Evolutionary conservation across 2,888 invertebrate genomes (phyloP).

Genomic region (Cheilosia scutellata): DNA sequence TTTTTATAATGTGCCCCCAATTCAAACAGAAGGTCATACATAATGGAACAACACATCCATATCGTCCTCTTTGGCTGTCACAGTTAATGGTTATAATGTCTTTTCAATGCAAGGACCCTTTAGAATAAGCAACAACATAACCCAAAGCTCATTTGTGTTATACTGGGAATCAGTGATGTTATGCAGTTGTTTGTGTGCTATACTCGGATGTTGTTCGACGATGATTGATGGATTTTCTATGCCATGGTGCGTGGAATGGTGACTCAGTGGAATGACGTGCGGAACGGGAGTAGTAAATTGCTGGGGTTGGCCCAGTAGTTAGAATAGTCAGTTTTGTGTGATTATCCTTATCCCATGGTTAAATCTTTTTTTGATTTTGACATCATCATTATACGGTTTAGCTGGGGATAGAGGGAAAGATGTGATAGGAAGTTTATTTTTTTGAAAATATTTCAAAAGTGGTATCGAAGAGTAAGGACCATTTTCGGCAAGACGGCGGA

Average conservation of each 20-base stretch:
- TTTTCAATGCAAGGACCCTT: conserved; percentile 68
- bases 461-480: too few species aligned
- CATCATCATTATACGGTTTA: conserved; percentile 58
- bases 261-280: conserved; percentile 49
- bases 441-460: too few species aligned
- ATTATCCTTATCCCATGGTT: conserved; percentile 44
- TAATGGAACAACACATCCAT: conserved; percentile 63
- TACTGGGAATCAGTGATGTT: conserved; percentile 63
- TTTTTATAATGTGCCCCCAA: conserved; percentile 32
- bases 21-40: conserved; percentile 68
- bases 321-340: conserved; percentile 38
- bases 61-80: conserved; percentile 2
- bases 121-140: conserved; percentile 6
- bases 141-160: conserved; percentile 69
- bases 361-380: conserved; percentile 64
- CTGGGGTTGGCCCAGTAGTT: conserved; percentile 48
- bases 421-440: too few species aligned
- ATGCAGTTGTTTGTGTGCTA: conserved; percentile 20
- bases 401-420: background rate
- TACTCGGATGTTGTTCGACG: conserved; percentile 28
- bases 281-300: conserved; percentile 63
- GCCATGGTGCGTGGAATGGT: conserved; percentile 20
- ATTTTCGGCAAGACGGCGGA: too few species aligned
- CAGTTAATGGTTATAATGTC: conserved; percentile 71
- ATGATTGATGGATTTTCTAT: conserved; percentile 73